Evolutionary conservation across 2,113 vertebrate genomes (phyloP), one percentile per base, ranked within the genome.

Genomic region (Bettongia penicillata): DNA sequence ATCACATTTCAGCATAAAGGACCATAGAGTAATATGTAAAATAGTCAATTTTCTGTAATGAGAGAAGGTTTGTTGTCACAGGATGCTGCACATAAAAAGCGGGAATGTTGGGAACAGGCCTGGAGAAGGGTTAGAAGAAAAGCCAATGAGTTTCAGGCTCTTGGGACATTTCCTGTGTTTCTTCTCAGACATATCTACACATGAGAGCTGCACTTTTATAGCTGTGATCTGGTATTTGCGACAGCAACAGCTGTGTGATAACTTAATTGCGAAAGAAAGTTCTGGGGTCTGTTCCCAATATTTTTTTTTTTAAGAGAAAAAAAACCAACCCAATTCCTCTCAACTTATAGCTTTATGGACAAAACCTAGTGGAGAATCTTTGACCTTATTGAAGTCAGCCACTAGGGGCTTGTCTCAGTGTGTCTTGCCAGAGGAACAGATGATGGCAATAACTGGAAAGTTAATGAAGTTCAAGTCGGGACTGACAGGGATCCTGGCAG

Each of bases 251-350:
- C 68, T 94, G 52, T 92, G 50, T 55, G 49, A 96, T 53, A 37
- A 51, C 61, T 97, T 97, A 96, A 92, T 0, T 96, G 92, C 91
- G 25, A 22, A 68, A 51, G 77, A 89, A 48, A 92, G 26, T n/a
- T 51, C 0, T 0, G 92, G 68, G 37, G 95, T 61, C 51, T 68
- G 22, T 96, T 57, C 3, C 10, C 94, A 51, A 31, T 94, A 61
- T 26, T 96, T 97, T 95, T 84, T 26, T 96, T 97, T 95, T 95
- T 93, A 52, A 96, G 92, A 51, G 93, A 92, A 95, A 51, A 51
- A 10, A 94, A 96, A 93, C 93, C 2, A 68, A 94, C 93, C 0
- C 0, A 55, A 91, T 84, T 84, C n/a, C n/a, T 84, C 68, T 84
- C 16, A 43, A 43, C 31, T 0, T 91, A 89, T 77, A 55, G 31